Evolutionary conservation across 2,113 vertebrate species (phyloP).

Genomic region (Brachionichthys hirsutus): DNA sequence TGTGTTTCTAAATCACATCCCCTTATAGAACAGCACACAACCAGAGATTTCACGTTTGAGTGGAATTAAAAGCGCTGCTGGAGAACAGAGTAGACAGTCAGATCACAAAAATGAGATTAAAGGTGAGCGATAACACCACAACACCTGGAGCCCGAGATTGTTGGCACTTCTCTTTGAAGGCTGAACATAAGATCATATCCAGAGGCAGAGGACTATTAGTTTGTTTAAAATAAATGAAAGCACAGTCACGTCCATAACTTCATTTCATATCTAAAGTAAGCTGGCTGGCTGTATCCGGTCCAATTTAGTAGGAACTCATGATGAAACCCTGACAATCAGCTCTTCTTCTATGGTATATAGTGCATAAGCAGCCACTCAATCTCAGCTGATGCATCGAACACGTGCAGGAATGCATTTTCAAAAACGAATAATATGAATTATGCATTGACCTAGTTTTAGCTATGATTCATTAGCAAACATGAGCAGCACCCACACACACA

Average conservation of each 20-base stretch:
- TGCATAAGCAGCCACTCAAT: neutral
- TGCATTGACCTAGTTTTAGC: constrained; percentile 64
- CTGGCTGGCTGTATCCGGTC: neutral
- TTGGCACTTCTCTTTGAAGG: neutral
- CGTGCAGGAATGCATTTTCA: constrained; percentile 36
- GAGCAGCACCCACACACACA: constrained; percentile 36
- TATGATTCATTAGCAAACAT: constrained; percentile 60
- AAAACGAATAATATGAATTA: constrained; percentile 56
- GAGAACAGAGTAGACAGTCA: constrained; percentile 31
- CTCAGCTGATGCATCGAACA: constrained; percentile 22
- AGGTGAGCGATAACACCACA: neutral
- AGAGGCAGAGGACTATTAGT: neutral
- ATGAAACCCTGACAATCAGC: constrained; percentile 14
- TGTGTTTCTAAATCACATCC: constrained; percentile 16
- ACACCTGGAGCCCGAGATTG: too few relatives aligned
- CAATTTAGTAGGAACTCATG: constrained; percentile 11
- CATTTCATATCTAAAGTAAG: neutral
- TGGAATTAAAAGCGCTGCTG: constrained; percentile 31
- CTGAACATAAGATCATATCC: neutral
- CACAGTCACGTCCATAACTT: constrained; percentile 1
- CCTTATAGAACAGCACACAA: constrained; percentile 5
- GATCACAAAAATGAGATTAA: constrained; percentile 31
- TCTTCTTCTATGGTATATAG: constrained; percentile 19
- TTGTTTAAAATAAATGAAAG: neutral
- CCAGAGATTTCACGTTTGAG: constrained; percentile 19